Base-by-base conservation (phyloP, 2,888 invertebrate species). In the Villa cingulata region DNA sequence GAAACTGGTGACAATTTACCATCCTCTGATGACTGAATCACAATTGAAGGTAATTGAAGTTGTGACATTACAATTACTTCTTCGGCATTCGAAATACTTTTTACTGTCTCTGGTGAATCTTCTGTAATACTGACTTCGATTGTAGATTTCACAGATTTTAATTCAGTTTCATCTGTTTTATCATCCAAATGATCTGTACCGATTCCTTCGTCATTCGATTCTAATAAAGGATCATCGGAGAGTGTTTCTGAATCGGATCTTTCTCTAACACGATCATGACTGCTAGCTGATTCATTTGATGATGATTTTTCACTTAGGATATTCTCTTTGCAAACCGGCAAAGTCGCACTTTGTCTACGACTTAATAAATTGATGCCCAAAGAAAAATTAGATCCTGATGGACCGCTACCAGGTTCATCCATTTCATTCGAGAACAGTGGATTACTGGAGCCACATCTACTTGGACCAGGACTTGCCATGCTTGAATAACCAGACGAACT, bases 401-500 rank as follows among this genome's bases (percentile, higher is more conserved):
- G 59, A 27, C 62, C 78, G 41, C 76, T 75, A 2, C 80, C 80
- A 2, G 78, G 79, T 57, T 83, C 83, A 58, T 84, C 83, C 74
- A 80, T 79, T 70, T 84, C 83, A 14, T 80, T 78, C 2, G 82
- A 80, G 62, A 82, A 85, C 4, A 86, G 64, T 1, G 86, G 86
- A 64, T 86, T 86, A 59, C 81, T 85, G 0, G 86, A 86, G 7
- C 85, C 84, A 62, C 86, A 86, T 51, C 86, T 72, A 1, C 86
- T 86, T 5, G 86, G 83, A 1, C 85, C 86, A 1, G 86, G 86
- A 65, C 84, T 85, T 1, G 86, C 85, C 82, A 86, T 86, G 3
- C 86, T 86, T 54, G 85, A 85, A 63, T 87, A 87, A 10, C 87
- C 87, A 1, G 86, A 86, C 10, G 86, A 86, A 53, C 86, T 86